Conservation (phyloP, 2,888 invertebrate genomes). For the Exocentrus adspersus region DNA sequence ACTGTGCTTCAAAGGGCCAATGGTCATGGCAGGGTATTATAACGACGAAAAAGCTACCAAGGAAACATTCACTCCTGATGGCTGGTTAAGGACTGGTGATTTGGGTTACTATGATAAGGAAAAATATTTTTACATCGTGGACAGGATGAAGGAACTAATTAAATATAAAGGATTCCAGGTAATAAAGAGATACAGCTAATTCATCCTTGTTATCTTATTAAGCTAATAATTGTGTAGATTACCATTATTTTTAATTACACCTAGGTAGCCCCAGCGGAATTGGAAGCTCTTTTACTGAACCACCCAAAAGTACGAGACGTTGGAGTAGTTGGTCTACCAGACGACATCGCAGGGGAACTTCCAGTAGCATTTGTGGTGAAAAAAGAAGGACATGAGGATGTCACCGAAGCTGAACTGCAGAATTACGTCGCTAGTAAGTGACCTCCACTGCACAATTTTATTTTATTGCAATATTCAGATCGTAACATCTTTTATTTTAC, state of each 20-base stretch:
- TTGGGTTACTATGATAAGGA: conserved; percentile 84
- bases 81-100: conserved; percentile 84
- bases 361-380: conserved; percentile 81
- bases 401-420: conserved; percentile 63
- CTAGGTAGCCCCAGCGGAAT: conserved; percentile 84
- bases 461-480: not conserved
- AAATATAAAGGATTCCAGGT: conserved; percentile 91
- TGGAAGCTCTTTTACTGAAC: conserved; percentile 82
- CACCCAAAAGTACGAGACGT: conserved; percentile 79
- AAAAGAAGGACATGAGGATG: conserved; percentile 64
- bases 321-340: conserved; percentile 81
- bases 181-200: too few relatives aligned
- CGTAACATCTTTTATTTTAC: conserved; percentile 16
- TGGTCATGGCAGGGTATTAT: conserved; percentile 72
- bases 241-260: too few relatives aligned
- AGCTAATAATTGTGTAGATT: too few relatives aligned
- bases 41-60: conserved; percentile 73
- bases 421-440: conserved; percentile 63
- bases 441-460: too few relatives aligned
- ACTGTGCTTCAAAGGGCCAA: conserved; percentile 81
- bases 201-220: too few relatives aligned
- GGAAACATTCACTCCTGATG: conserved; percentile 74
- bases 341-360: conserved; percentile 79
- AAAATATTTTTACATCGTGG: conserved; percentile 82
- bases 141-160: conserved; percentile 88